These are phyloP conservation scores for Stegodyphus dumicola DNA, from an alignment of 1,140 invertebrate species.

Conservation along the genomic window DNA sequence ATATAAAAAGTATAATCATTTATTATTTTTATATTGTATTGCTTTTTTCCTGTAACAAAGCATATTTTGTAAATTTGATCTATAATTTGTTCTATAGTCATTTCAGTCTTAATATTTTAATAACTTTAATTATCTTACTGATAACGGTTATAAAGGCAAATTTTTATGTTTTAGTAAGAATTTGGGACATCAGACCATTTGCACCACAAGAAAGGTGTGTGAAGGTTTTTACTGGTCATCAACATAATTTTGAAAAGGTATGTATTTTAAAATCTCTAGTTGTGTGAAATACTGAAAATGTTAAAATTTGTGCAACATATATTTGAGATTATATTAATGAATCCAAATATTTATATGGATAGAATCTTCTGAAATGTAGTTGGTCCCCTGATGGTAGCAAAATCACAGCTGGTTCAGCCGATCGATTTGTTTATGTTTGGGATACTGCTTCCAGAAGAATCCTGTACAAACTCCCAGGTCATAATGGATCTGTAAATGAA, in stretches of 20 bases:
- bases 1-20: too few relatives aligned
- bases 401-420: conserved; percentile 91
- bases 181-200: conserved; percentile 80
- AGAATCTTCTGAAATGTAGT: conserved; percentile 85
- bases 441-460: conserved; percentile 89
- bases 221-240: conserved; percentile 92
- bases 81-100: too few relatives aligned
- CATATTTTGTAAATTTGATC: too few relatives aligned
- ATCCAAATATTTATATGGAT: not conserved
- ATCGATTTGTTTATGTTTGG: conserved; percentile 97
- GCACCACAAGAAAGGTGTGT: conserved; percentile 90
- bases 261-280: conserved; percentile 13
- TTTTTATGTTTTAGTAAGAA: conserved; percentile 68
- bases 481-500: conserved; percentile 97
- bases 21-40: not conserved
- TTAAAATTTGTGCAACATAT: too few relatives aligned
- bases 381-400: conserved; percentile 90
- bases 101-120: too few relatives aligned
- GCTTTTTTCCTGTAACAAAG: not conserved
- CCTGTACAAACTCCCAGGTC: conserved; percentile 96
- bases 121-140: too few relatives aligned
- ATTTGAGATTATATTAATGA: too few relatives aligned
- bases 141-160: not conserved
- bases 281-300: not conserved
- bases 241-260: conserved; percentile 98